These are phyloP conservation scores for Drosophila tsacasi DNA, from an alignment of 1,140 invertebrate genomes.

Conservation along the genomic window DNA sequence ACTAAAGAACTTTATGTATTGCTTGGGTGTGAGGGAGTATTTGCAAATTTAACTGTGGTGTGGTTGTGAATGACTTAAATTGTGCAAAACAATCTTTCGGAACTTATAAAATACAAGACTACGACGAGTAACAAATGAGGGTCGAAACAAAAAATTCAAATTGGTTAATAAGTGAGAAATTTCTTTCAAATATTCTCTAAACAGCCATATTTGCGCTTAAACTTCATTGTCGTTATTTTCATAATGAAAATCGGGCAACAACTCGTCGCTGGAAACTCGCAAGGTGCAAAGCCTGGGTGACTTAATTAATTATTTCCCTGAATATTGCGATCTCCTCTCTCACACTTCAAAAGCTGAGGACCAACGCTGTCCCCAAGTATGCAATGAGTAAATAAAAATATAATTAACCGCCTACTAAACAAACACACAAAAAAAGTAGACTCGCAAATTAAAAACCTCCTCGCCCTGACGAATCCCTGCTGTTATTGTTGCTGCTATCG, in stretches of 20 bases:
- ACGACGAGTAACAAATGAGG: slow-evolving; percentile 77
- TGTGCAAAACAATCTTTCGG: slow-evolving; percentile 68
- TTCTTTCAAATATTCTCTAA: slow-evolving; percentile 85
- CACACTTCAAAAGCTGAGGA: slow-evolving; percentile 24
- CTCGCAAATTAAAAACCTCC: slow-evolving; percentile 34
- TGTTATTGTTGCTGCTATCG: slow-evolving; percentile 39
- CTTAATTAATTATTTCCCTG: slow-evolving; percentile 42
- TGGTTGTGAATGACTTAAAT: slow-evolving; percentile 25
- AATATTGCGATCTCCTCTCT: slow-evolving; percentile 21
- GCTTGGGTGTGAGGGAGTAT: not conserved
- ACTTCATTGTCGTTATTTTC: slow-evolving; percentile 85
- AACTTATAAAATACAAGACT: slow-evolving; percentile 78
- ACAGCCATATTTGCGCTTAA: slow-evolving; percentile 85
- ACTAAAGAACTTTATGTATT: slow-evolving; percentile 18
- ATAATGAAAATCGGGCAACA: slow-evolving; percentile 78
- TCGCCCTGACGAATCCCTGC: slow-evolving; percentile 35
- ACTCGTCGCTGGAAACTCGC: slow-evolving; percentile 45
- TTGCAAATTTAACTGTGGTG: slow-evolving; percentile 24
- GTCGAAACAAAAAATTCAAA: slow-evolving; percentile 75
- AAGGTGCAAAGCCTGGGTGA: slow-evolving; percentile 24
- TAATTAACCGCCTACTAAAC: slow-evolving; percentile 10
- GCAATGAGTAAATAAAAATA: slow-evolving; percentile 51
- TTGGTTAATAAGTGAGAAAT: slow-evolving; percentile 76
- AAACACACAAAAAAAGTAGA: slow-evolving; percentile 22
- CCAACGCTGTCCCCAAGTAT: slow-evolving; percentile 51